Conservation (phyloP, 2,113 vertebrate species). For the Pelobates fuscus region DNA sequence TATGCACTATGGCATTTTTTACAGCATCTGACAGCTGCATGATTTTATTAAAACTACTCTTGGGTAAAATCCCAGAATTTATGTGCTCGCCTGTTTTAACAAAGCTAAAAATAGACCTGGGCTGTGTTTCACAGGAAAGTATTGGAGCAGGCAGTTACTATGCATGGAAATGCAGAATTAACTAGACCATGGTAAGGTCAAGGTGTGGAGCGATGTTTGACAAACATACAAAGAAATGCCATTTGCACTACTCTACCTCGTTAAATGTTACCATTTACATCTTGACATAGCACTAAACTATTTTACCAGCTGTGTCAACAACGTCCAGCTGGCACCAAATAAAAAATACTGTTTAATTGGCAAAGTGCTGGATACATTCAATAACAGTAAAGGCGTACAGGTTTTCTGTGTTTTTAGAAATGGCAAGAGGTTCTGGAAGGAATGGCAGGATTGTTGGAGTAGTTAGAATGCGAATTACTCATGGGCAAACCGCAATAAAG, state of each 20-base stretch:
- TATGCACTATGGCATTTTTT: slow-evolving; percentile 8
- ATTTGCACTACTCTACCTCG: neutral
- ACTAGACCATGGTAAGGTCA: neutral
- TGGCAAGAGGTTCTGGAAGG: too few species aligned
- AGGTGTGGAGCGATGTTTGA: neutral
- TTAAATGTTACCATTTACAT: slow-evolving; percentile 5
- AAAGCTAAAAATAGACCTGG: slow-evolving; percentile 23
- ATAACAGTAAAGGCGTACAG: neutral
- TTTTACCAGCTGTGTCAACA: slow-evolving; percentile 6
- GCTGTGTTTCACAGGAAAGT: neutral
- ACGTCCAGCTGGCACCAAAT: neutral
- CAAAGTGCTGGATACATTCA: neutral
- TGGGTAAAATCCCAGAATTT: slow-evolving; percentile 40
- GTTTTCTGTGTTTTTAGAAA: too few species aligned
- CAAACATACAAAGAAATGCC: neutral
- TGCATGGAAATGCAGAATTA: neutral
- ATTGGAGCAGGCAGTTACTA: neutral
- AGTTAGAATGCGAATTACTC: too few species aligned
- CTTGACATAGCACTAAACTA: neutral
- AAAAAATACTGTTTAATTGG: neutral
- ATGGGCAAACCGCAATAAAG: too few species aligned
- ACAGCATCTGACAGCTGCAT: slow-evolving; percentile 21
- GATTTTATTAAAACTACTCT: slow-evolving; percentile 34
- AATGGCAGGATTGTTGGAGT: too few species aligned
- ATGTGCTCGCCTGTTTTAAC: neutral